Base-by-base conservation (phyloP, 2,797 vertebrate species). In the Karalla daura region DNA sequence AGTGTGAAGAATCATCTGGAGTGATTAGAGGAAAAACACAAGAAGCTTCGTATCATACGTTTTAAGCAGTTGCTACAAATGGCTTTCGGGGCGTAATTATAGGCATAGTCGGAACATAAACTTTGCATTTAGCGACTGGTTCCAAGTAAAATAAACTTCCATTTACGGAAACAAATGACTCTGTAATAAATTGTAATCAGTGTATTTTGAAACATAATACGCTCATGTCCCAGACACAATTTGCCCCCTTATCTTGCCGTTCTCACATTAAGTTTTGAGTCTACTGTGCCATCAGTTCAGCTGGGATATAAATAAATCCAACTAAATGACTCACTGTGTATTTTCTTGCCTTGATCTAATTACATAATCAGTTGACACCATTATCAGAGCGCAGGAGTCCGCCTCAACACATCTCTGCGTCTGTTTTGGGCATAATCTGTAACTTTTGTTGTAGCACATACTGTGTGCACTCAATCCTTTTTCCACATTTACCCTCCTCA, bases 181-280 rank as follows among this genome's bases (percentile, higher is more conserved):
- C 10, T 11, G 23, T 58, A 62, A 83, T 77, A 51, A 50, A 71
- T 78, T 69, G 17, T 49, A 80, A 80, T 87, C 76, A 88, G 28
- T 30, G 43, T 78, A 53, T 65, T 78, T 81, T 81, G 47, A 88
- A 74, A 81, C 36, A 15, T 8, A 64, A 50, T 67, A 69, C 33
- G 21, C 24, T 30, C 32, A 13, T 17, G 17, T 17, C 46, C 14
- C 45, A 65, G 28, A 28, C 3, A 30, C 39, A 20, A 37, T 45
- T 66, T 78, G 10, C 54, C 8, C 8, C 70, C 66, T 62, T 66
- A 18, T 46, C 41, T 35, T 35, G 18, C 13, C 20, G 46, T 45
- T 74, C 64, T 58, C 58, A 73, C 28, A 15, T 51, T 24, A 18
- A 49, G 39, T 9, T 68, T 46, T 0, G 58, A 4, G 17, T 67